Base-by-base conservation (phyloP, 2,113 vertebrate genomes). In the Serilophus lunatus region DNA sequence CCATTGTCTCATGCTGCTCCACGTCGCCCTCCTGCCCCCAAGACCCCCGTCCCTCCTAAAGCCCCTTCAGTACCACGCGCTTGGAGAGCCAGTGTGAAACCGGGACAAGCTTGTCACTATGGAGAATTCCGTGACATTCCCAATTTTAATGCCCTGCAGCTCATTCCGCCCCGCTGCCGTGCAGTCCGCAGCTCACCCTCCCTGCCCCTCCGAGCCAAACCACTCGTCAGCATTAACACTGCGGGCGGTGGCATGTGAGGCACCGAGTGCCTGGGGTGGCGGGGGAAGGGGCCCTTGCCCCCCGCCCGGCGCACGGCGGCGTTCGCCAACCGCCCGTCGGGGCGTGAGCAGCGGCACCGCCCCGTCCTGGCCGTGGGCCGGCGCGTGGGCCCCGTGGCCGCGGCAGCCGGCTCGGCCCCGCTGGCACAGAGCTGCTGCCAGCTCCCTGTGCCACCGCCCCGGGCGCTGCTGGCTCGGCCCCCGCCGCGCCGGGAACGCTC, bases 401-500 rank as follows among this genome's bases (percentile, higher is more conserved):
- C 1, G 12, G 74, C 53, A 14, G 22, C 53, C 6, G 8, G 26
- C 76, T 54, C 5, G 4, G 66, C 54, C 38, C 17, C 3, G 29
- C 82, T 86, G 86, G 82, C 90, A 82, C 70, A 0, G 49, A 26
- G 64, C 38, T 0, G 54, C 80, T 66, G 83, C 80, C 80, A 65
- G 80, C 57, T 44, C 75, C 1, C 12, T 11, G 45, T 26, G 38
- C 82, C 68, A 22, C 72, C 3, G 82, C 90, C 86, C 71, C 31
- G 3, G 82, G 93, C 78, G 14, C 74, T 93, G 93, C 93, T 90
- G 91, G 82, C 91, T 65, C 72, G 75, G 65, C 29, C 84, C 38
- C 54, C 64, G 26, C 54, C 8, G 20, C 54, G 17, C 81, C 23
- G 68, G 63, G 87, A 90, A 87, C 74, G 16, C 50, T 80, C 82